These are phyloP conservation scores for Onthophagus sagittarius DNA, from an alignment of 2,888 invertebrate genomes.

Conservation along the genomic window DNA sequence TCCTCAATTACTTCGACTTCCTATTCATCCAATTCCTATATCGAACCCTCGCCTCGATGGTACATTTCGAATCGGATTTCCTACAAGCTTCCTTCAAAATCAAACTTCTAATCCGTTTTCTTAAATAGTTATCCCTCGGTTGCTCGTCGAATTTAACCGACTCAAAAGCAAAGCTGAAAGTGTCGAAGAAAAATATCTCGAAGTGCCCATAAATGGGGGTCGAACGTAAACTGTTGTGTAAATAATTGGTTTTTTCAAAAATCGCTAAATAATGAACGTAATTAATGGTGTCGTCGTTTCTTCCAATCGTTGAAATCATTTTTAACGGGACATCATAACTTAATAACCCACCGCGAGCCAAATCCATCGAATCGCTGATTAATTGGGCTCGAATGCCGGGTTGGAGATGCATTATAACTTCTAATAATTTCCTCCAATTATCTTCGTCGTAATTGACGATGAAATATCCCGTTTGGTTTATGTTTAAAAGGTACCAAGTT, in stretches of 20 bases:
- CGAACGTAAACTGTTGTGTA: slow-evolving; percentile 56
- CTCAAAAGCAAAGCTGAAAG: slow-evolving; percentile 50
- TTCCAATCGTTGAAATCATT: slow-evolving; percentile 51
- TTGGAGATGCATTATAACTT: slow-evolving; percentile 55
- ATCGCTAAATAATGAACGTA: slow-evolving; percentile 61
- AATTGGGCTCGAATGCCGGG: slow-evolving; percentile 63
- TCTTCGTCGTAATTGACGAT: slow-evolving; percentile 62
- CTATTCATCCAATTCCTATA: slow-evolving; percentile 53
- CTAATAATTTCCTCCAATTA: slow-evolving; percentile 57
- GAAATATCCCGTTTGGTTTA: slow-evolving; percentile 64
- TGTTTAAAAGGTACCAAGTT: slow-evolving; percentile 62
- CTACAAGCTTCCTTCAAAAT: slow-evolving; percentile 58
- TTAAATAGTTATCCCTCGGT: slow-evolving; percentile 50
- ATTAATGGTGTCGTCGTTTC: slow-evolving; percentile 45
- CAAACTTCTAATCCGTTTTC: slow-evolving; percentile 53
- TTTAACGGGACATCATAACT: slow-evolving; percentile 56
- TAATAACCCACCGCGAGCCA: slow-evolving; percentile 56
- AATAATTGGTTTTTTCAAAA: slow-evolving; percentile 55
- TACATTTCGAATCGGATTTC: slow-evolving; percentile 52
- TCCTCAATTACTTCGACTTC: background rate
- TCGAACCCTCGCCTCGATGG: slow-evolving; percentile 48
- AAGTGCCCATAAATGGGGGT: slow-evolving; percentile 59
- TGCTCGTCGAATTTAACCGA: slow-evolving; percentile 54
- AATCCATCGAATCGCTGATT: slow-evolving; percentile 63
- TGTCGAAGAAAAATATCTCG: slow-evolving; percentile 46